Conservation (phyloP, 2,888 invertebrate genomes). For the Ennomos fuscantarius region DNA sequence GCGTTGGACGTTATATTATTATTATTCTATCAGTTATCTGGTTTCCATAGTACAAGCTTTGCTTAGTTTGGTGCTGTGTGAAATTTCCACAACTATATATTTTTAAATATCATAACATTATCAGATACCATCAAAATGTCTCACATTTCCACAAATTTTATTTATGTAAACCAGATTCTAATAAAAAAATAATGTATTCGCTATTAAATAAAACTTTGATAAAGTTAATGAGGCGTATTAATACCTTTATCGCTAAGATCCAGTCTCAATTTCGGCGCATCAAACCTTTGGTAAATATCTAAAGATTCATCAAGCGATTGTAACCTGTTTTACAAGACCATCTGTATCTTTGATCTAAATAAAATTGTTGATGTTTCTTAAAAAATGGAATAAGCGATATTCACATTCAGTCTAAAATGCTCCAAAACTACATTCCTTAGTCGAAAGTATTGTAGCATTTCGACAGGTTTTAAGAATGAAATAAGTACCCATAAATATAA, state of each 20-base stretch:
- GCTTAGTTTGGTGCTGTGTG: too few relatives aligned
- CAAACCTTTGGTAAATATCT: conserved; percentile 28
- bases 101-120: too few relatives aligned
- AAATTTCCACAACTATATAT: too few relatives aligned
- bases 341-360: conserved; percentile 19
- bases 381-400: background rate
- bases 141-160: conserved; percentile 5
- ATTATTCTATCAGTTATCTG: too few relatives aligned
- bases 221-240: conserved; percentile 3
- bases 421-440: too few relatives aligned
- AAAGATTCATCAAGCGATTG: conserved; percentile 28
- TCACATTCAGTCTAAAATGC: too few relatives aligned
- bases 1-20: too few relatives aligned
- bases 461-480: too few relatives aligned
- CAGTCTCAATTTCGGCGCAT: background rate
- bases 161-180: conserved; percentile 7
- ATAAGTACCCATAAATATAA: too few relatives aligned
- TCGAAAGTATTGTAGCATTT: too few relatives aligned
- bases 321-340: conserved; percentile 18
- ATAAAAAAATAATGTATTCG: background rate
- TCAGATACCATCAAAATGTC: background rate
- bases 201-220: conserved; percentile 1
- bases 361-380: conserved; percentile 4
- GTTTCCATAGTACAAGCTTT: too few relatives aligned
- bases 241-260: conserved; percentile 23